Conservation (phyloP, 2,113 vertebrate species). For the Megaleporinus macrocephalus region DNA sequence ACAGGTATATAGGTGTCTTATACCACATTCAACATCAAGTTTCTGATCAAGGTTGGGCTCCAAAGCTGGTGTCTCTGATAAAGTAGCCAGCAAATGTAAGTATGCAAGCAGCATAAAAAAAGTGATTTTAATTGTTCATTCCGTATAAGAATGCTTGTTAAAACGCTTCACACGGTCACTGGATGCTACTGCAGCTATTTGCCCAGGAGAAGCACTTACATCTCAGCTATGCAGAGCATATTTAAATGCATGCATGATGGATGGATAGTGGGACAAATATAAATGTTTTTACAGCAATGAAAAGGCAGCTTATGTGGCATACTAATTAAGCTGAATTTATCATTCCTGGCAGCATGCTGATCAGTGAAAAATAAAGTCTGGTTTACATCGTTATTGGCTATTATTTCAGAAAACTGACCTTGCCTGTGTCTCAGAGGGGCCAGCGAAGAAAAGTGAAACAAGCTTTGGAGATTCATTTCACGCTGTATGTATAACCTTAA, state of each 20-base stretch:
- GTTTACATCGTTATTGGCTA: neutral
- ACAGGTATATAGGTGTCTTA: no score
- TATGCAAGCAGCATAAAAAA: neutral
- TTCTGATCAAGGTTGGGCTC: neutral
- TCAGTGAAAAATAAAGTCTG: neutral
- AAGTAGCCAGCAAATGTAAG: neutral
- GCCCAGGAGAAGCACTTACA: neutral
- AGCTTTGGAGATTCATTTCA: neutral
- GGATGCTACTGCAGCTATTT: neutral
- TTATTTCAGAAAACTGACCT: neutral
- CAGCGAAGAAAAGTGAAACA: neutral
- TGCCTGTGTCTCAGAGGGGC: neutral
- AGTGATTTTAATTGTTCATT: neutral
- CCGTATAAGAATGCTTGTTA: neutral
- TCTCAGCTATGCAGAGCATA: neutral
- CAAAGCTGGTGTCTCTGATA: neutral
- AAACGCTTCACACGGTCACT: neutral
- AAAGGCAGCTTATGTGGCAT: neutral
- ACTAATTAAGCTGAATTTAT: neutral
- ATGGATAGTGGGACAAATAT: slow-evolving; percentile 7
- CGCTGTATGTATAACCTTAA: neutral
- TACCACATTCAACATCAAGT: no score
- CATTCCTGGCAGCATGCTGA: neutral
- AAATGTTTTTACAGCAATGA: slow-evolving; percentile 5
- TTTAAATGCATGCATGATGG: neutral